phyloP scores from a whole-genome alignment of 2,113 vertebrate species.

The Patagioenas fasciata region DNA sequence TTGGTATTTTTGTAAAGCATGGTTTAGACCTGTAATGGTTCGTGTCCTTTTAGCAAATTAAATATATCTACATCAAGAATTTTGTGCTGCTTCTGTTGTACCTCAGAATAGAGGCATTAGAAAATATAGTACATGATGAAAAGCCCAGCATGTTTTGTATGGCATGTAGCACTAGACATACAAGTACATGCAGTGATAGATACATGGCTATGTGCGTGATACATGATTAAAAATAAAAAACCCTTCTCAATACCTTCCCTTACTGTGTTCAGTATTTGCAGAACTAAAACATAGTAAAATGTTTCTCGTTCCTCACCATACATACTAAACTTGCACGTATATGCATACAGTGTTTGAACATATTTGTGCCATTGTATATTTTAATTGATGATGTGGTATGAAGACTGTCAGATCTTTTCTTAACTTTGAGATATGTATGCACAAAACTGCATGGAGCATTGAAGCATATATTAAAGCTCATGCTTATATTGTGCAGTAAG shows the following conservation, averaged over 20 bases:
- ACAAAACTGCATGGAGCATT: not conserved
- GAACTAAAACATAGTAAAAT: not conserved
- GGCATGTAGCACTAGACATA: not conserved
- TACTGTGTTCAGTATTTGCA: not conserved
- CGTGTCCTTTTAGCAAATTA: not conserved
- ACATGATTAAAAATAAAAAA: not conserved
- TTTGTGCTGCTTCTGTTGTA: not conserved
- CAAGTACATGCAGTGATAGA: not conserved
- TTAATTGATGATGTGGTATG: conserved; percentile 14
- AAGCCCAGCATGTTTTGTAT: not conserved
- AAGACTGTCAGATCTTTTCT: not conserved
- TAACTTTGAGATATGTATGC: not conserved
- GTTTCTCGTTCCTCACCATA: not conserved
- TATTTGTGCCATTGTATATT: not conserved
- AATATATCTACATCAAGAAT: not conserved
- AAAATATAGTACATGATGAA: not conserved
- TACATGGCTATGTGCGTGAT: not conserved
- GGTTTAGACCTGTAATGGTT: not conserved
- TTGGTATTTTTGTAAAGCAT: not conserved
- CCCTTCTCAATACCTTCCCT: not conserved
- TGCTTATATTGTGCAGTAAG: not conserved
- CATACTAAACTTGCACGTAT: not conserved
- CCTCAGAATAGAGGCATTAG: not conserved
- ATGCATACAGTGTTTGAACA: not conserved
- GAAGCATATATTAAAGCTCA: not conserved